phyloP scores from a whole-genome alignment of 2,888 invertebrate genomes.

The Panzeria rudis region DNA sequence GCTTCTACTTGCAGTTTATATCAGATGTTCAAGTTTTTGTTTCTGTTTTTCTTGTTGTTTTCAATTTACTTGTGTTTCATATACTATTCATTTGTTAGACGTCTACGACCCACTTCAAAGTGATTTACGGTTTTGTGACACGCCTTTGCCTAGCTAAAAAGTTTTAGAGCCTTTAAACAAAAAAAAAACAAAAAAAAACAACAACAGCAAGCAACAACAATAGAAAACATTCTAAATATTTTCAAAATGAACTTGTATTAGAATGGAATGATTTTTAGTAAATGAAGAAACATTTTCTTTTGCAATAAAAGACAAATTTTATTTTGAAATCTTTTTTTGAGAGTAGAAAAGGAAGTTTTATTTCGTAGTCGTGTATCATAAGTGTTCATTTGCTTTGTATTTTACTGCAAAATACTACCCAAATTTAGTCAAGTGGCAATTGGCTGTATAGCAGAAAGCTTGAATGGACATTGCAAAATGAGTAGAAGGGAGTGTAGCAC shows the following conservation, averaged over 20 bases:
- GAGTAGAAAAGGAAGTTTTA: conserved; percentile 10
- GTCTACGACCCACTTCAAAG: conserved; percentile 83
- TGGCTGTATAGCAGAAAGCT: conserved; percentile 12
- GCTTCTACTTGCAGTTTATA: conserved; percentile 43
- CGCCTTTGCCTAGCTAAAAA: conserved; percentile 82
- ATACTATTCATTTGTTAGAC: conserved; percentile 77
- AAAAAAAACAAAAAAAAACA: conserved; percentile 6
- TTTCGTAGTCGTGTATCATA: conserved; percentile 17
- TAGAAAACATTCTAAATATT: conserved; percentile 69
- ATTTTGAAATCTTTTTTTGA: not conserved
- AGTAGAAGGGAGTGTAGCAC: not conserved
- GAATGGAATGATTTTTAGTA: conserved; percentile 59
- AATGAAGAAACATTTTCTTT: conserved; percentile 27
- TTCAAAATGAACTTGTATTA: conserved; percentile 48
- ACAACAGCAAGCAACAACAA: conserved; percentile 56
- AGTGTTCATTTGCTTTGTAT: conserved; percentile 25
- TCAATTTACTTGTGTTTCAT: conserved; percentile 75
- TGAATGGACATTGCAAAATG: not conserved
- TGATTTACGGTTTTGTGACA: conserved; percentile 83
- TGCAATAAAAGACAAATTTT: conserved; percentile 23
- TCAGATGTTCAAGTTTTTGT: conserved; percentile 60
- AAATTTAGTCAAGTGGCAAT: conserved; percentile 46
- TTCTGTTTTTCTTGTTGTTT: conserved; percentile 69
- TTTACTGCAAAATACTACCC: conserved; percentile 31
- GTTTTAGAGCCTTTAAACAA: conserved; percentile 72